A percentile compares a stretch with the other conserved stretches of the same genome.
Evolutionary conservation across 2,888 invertebrate genomes (phyloP).

Genomic region (Amblyteles armatorius): DNA sequence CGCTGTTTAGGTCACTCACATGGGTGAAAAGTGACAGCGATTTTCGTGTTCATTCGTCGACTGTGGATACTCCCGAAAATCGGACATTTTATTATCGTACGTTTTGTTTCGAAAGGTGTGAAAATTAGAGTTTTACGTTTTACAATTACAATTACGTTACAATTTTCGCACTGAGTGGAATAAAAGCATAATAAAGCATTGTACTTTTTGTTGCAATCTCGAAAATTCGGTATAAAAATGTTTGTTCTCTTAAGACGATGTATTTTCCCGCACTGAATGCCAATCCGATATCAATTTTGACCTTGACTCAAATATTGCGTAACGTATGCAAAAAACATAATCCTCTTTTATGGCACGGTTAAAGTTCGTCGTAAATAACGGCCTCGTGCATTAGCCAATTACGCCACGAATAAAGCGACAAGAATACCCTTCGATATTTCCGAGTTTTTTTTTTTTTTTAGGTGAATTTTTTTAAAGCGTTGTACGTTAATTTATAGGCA

Average conservation of each 20-base stretch:
- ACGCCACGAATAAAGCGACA: not conserved
- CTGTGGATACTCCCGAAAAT: not conserved
- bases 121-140: too few species aligned
- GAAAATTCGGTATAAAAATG: too few species aligned
- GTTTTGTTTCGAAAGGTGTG: too few species aligned
- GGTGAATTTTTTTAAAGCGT: not conserved
- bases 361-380: not conserved
- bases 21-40: not conserved
- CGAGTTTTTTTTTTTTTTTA: not conserved
- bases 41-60: not conserved
- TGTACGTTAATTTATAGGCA: conserved; percentile 4
- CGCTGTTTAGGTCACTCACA: not conserved
- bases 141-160: too few species aligned
- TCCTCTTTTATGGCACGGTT: not conserved
- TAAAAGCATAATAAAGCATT: too few species aligned
- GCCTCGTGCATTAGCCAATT: not conserved
- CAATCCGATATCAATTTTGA: too few species aligned
- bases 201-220: too few species aligned
- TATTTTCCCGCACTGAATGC: too few species aligned
- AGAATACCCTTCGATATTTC: not conserved
- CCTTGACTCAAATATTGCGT: too few species aligned
- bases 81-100: too few species aligned
- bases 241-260: too few species aligned
- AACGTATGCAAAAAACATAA: not conserved
- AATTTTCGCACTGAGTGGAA: too few species aligned